Conservation (phyloP, 2,113 vertebrate species). For the Lophura nycthemera region DNA sequence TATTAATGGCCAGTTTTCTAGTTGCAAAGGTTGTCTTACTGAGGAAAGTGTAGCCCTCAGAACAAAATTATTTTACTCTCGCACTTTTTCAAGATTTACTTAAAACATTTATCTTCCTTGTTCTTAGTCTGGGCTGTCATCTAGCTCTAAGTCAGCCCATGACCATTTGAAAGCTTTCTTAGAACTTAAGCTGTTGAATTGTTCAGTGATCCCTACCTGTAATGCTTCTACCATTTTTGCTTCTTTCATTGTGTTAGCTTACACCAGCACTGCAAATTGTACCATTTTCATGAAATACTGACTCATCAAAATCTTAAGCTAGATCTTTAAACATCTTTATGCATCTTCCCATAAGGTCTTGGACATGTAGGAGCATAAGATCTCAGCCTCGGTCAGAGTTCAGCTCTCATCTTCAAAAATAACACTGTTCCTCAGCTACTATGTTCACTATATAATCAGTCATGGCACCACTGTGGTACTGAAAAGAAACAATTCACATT, state of each 20-base stretch:
- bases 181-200: neutral
- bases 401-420: neutral
- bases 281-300: neutral
- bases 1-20: rapidly evolving
- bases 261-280: neutral
- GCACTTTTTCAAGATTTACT: neutral
- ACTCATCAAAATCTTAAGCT: neutral
- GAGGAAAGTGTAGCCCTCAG: neutral
- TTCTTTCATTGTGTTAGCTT: neutral
- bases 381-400: neutral
- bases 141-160: neutral
- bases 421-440: neutral
- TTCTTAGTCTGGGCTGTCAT: neutral
- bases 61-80: neutral
- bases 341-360: neutral
- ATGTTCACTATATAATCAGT: neutral
- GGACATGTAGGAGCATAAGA: neutral
- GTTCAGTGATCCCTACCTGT: neutral
- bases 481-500: neutral
- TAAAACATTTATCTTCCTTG: neutral
- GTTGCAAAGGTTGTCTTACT: neutral
- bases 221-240: neutral
- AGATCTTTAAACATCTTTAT: neutral
- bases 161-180: neutral
- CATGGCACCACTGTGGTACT: neutral